Evolutionary conservation across 1,140 invertebrate species (phyloP), one percentile per base, ranked within the genome.

Genomic region (Ericerus pela): DNA sequence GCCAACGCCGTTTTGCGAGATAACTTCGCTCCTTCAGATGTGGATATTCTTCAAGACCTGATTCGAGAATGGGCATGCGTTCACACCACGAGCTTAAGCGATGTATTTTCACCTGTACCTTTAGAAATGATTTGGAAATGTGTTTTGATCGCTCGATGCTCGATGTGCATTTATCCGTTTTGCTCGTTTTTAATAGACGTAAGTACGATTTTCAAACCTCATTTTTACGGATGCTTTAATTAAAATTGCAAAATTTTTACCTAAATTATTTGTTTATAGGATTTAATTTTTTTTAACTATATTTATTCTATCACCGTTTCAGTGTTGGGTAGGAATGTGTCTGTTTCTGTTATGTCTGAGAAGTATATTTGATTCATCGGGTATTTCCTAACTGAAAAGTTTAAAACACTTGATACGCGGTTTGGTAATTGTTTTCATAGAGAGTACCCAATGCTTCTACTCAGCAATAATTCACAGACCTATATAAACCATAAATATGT

Each of bases 121-220:
- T 22, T 47, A 24, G 41, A 47, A 22, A 22, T 22, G 41, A 47
- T 47, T 5, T 3, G 41, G 14, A 47, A 47, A 47, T 47, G 22
- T 14, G 41, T 47, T 4, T 4, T 47, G 4, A 47, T 47, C 12
- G 41, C 41, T 2, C 41, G 20, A 2, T 47, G 8, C 14, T 47
- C 41, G 20, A 47, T 24, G 16, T 47, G 41, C 41, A 22, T 47
- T 14, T 47, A 47, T 47, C 41, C 41, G 16, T 47, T 47, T 47
- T 47, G 41, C 16, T 47, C 41, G 18, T 47, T 47, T 24, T 24
- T 47, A 24, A 47, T 47, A 14, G 26, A 47, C 14, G 41, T 47
- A 14, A 47, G 41, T 47, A 47, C n/a, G n/a, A n/a, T n/a, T n/a
- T n/a, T n/a, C n/a, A n/a, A n/a, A n/a, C n/a, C n/a, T n/a, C n/a